These are phyloP conservation scores for Myotis yumanensis DNA, from an alignment of 2,113 vertebrate species.

Conservation along the genomic window DNA sequence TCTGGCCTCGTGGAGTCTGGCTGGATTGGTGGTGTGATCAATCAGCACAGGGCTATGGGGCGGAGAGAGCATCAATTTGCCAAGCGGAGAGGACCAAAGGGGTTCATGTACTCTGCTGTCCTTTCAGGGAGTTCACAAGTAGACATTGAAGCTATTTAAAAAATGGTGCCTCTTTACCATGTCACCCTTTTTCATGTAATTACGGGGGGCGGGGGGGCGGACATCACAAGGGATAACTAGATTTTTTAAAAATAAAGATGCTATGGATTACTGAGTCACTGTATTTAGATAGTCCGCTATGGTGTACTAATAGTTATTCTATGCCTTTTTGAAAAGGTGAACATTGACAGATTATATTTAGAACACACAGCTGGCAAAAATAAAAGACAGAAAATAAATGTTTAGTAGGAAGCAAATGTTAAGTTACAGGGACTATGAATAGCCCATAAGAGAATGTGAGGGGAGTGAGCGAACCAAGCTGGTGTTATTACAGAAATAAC, in stretches of 20 bases:
- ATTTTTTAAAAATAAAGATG: constrained; percentile 27
- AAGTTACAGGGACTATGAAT: neutral
- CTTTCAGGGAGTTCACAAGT: constrained; percentile 15
- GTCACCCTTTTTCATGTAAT: constrained; percentile 16
- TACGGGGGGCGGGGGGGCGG: neutral
- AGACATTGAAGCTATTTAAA: constrained; percentile 6
- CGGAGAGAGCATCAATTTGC: neutral
- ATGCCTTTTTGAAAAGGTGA: neutral
- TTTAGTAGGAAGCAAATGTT: constrained; percentile 20
- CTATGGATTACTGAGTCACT: constrained; percentile 16
- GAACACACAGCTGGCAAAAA: constrained; percentile 37
- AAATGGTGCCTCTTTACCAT: neutral
- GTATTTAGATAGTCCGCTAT: neutral
- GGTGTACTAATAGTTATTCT: neutral
- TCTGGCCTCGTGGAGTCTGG: neutral
- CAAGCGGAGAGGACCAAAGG: neutral
- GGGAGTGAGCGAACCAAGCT: neutral
- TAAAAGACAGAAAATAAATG: constrained; percentile 6
- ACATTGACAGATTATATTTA: neutral
- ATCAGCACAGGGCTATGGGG: neutral
- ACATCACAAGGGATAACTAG: neutral
- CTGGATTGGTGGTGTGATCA: neutral
- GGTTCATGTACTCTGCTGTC: neutral
- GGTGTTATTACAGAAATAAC: neutral
- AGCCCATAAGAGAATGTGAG: neutral